These are phyloP conservation scores for Pogona vitticeps DNA, from an alignment of 2,113 vertebrate genomes.

Conservation along the genomic window DNA sequence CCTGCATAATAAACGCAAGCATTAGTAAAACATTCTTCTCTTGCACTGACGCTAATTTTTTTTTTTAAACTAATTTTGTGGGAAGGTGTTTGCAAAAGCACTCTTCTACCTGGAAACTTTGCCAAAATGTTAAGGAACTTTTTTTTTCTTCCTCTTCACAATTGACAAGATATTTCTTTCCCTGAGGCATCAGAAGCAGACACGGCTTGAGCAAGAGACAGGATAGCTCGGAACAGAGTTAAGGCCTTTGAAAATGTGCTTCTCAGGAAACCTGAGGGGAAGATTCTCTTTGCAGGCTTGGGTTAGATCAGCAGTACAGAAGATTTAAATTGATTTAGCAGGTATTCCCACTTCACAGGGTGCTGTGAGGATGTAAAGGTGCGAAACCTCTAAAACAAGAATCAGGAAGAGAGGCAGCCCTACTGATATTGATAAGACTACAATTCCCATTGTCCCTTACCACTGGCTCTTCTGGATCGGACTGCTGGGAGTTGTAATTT, in stretches of 20 bases:
- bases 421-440: not conserved
- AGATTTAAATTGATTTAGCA: not conserved
- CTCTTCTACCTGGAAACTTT: slow-evolving; percentile 7
- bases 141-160: not conserved
- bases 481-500: not conserved
- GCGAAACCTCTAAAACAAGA: not conserved
- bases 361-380: not conserved
- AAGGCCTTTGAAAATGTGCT: not conserved
- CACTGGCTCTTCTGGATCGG: not conserved
- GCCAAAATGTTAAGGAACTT: not conserved
- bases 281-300: not conserved
- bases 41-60: not conserved
- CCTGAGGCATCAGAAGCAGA: not conserved
- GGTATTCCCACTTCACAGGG: not conserved
- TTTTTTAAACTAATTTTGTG: not conserved
- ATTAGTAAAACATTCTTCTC: not conserved
- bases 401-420: no score
- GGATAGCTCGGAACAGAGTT: not conserved
- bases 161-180: not conserved
- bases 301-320: not conserved
- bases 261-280: not conserved
- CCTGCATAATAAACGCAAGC: not conserved
- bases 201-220: not conserved
- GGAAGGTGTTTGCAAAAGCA: not conserved
- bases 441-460: not conserved